Evolutionary conservation across 2,888 invertebrate species (phyloP).

Genomic region (Choristoneura rosaceana): DNA sequence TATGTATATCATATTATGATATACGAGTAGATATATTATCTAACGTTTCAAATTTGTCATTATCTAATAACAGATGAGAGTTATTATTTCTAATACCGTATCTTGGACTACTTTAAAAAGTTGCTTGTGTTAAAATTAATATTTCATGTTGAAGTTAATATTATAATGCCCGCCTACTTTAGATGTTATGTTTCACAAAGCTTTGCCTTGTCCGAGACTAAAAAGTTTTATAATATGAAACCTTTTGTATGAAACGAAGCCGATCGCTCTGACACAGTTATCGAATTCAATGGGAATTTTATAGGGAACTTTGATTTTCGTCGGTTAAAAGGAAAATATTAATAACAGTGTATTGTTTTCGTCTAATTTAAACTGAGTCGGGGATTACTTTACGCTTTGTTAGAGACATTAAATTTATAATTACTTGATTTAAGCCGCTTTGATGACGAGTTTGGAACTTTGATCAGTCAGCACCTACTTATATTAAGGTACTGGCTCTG

Average conservation of each 20-base stretch:
- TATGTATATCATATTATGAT: no score
- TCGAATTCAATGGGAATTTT: not conserved
- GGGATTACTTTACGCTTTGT: conserved; percentile 10
- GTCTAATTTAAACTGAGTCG: conserved; percentile 1
- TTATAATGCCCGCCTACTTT: not conserved
- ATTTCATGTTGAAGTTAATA: not conserved
- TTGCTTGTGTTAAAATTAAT: no score
- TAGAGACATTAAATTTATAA: conserved; percentile 14
- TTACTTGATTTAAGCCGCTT: conserved; percentile 14
- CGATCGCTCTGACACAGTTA: not conserved
- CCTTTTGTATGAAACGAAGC: not conserved
- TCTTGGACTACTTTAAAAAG: no score
- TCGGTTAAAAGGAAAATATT: not conserved
- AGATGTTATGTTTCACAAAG: not conserved
- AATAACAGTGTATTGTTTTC: conserved; percentile 13
- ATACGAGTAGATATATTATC: no score
- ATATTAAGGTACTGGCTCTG: not conserved
- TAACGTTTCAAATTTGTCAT: no score
- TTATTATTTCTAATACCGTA: no score
- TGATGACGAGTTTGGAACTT: conserved; percentile 1
- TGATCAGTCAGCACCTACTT: not conserved
- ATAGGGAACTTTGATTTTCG: not conserved
- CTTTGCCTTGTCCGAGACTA: not conserved
- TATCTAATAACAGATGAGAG: no score
- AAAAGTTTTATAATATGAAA: not conserved